Percentiles rank a stretch among this genome's conserved stretches.
Conservation (phyloP, 2,888 invertebrate genomes). For the Branchellion lobata region DNA sequence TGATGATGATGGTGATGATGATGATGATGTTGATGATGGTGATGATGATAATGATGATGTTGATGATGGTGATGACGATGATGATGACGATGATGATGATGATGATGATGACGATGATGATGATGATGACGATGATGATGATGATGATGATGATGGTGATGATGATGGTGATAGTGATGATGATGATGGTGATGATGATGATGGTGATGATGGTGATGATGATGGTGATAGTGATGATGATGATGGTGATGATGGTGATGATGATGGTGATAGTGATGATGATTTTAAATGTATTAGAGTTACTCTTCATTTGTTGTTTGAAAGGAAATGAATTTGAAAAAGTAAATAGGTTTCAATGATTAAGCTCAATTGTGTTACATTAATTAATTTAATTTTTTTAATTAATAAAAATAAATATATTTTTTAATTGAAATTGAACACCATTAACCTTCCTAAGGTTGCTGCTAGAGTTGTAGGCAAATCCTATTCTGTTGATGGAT, state of each 20-base stretch:
- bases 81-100: neutral
- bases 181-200: conserved; percentile 13
- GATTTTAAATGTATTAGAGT: no score
- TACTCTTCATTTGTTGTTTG: neutral
- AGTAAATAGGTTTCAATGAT: neutral
- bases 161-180: neutral
- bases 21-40: neutral
- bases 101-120: neutral
- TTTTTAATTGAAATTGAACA: no score
- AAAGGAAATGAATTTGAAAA: neutral
- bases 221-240: conserved; percentile 47
- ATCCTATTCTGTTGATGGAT: neutral
- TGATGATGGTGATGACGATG: conserved; percentile 8
- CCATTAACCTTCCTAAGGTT: neutral
- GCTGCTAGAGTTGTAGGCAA: neutral
- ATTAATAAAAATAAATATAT: no score
- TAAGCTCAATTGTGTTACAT: neutral
- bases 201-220: conserved; percentile 46
- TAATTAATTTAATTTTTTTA: neutral
- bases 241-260: conserved; percentile 49
- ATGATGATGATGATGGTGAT: conserved; percentile 24
- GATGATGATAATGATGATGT: no score
- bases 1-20: neutral
- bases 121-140: neutral
- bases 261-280: conserved; percentile 15